Percentiles rank a stretch among this genome's conserved stretches.
Evolutionary conservation across 30 jellyfish, hydroid and myxozoan species (phyloP).

Genomic region (Hydractinia echinata): DNA sequence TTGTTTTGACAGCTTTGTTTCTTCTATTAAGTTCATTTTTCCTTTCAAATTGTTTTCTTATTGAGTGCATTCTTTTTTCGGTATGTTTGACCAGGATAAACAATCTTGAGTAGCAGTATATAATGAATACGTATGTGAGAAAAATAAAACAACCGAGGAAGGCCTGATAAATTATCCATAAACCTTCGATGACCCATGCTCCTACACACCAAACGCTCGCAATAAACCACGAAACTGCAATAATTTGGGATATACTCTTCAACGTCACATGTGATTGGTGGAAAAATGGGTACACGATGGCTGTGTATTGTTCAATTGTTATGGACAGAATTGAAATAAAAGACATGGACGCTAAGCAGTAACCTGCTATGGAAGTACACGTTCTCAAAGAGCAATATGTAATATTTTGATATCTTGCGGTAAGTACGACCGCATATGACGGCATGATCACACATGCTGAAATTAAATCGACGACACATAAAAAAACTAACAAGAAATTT

Average conservation of each 20-base stretch:
- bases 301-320: constrained; percentile 20
- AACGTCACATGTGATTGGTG: constrained; percentile 8
- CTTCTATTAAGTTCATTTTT: background rate
- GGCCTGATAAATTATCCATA: background rate
- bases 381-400: background rate
- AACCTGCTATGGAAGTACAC: background rate
- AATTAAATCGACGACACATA: background rate
- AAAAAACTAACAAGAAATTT: background rate
- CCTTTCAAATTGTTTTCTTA: background rate
- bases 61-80: background rate
- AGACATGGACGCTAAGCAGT: constrained; percentile 13
- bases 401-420: background rate
- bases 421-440: background rate
- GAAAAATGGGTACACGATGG: constrained; percentile 13
- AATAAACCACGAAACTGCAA: background rate
- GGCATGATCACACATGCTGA: background rate
- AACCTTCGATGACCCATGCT: background rate
- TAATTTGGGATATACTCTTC: background rate
- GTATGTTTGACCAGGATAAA: background rate
- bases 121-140: background rate
- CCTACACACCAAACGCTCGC: background rate
- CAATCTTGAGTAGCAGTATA: constrained; percentile 10
- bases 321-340: background rate
- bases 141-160: background rate
- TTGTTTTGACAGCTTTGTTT: background rate